A percentile compares a stretch with the other conserved stretches of the same genome.
These are phyloP conservation scores for Astreopora myriophthalma DNA, from an alignment of 64 coral and sea anemone genomes.

Conservation along the genomic window DNA sequence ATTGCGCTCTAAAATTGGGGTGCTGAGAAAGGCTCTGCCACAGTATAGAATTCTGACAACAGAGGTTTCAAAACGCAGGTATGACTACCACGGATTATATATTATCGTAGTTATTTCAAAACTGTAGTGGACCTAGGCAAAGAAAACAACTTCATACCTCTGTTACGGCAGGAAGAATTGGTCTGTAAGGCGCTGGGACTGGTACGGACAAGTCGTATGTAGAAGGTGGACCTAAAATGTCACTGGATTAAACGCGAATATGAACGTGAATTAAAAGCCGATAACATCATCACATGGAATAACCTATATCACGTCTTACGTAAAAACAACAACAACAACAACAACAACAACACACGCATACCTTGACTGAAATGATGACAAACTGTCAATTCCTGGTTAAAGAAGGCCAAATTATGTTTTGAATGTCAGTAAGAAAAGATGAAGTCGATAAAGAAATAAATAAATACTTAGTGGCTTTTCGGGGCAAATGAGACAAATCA, in stretches of 20 bases:
- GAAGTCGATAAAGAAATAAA: neutral
- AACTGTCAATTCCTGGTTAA: neutral
- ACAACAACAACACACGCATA: neutral
- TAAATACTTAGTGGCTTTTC: too few relatives aligned
- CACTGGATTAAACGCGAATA: neutral
- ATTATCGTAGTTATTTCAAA: too few relatives aligned
- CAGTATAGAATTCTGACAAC: too few relatives aligned
- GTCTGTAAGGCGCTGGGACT: constrained; percentile 49
- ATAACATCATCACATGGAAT: neutral
- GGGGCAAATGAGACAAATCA: too few relatives aligned
- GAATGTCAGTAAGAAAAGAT: neutral
- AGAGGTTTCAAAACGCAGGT: too few relatives aligned
- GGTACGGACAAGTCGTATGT: constrained; percentile 48
- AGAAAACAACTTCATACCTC: constrained; percentile 16
- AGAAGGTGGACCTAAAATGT: neutral
- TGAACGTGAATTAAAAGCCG: neutral
- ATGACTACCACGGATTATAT: too few relatives aligned
- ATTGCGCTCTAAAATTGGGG: too few relatives aligned
- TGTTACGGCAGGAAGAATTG: constrained; percentile 22
- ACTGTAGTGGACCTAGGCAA: too few relatives aligned
- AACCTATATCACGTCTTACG: neutral
- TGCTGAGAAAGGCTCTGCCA: too few relatives aligned
- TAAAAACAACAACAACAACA: neutral
- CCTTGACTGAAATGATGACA: constrained; percentile 2
- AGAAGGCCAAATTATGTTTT: neutral